Evolutionary conservation across 2,888 invertebrate genomes (phyloP).

Genomic region (Caenorhabditis sp.): DNA sequence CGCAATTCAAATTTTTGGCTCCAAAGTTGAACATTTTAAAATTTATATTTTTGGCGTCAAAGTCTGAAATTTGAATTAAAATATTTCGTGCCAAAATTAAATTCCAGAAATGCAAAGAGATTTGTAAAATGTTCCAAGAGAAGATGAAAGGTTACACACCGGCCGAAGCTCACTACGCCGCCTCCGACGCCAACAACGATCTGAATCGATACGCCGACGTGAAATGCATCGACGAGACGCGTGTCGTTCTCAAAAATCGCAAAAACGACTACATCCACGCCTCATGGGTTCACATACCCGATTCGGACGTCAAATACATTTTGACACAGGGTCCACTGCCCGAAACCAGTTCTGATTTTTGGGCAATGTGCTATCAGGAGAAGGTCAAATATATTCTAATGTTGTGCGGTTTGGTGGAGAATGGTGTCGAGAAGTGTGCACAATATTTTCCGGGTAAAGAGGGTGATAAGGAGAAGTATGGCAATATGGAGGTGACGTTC

Average conservation of each 20-base stretch:
- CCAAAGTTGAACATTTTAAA: too few species aligned
- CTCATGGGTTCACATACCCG: slow-evolving; percentile 47
- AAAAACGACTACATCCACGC: slow-evolving; percentile 60
- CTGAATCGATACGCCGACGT: slow-evolving; percentile 44
- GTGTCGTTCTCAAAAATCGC: slow-evolving; percentile 48
- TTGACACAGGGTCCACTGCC: slow-evolving; percentile 83
- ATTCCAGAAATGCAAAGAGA: slow-evolving; percentile 26
- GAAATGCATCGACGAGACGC: slow-evolving; percentile 44
- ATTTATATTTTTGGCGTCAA: too few species aligned
- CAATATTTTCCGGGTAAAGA: slow-evolving; percentile 46
- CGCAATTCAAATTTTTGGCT: too few species aligned
- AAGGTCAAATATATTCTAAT: slow-evolving; percentile 45
- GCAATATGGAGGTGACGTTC: slow-evolving; percentile 23
- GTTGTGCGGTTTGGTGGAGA: slow-evolving; percentile 40
- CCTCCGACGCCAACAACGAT: slow-evolving; percentile 30
- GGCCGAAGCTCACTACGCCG: slow-evolving; percentile 26
- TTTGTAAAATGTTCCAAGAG: slow-evolving; percentile 26
- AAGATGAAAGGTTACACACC: slow-evolving; percentile 35
- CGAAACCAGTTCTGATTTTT: slow-evolving; percentile 89
- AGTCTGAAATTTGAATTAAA: too few species aligned
- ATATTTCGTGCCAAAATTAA: too few species aligned
- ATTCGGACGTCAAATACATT: slow-evolving; percentile 44
- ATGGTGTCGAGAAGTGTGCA: slow-evolving; percentile 42
- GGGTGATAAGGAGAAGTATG: slow-evolving; percentile 29
- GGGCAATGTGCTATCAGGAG: slow-evolving; percentile 92